Base-by-base conservation (phyloP, 2,888 invertebrate genomes). In the Drosophila siamana region DNA sequence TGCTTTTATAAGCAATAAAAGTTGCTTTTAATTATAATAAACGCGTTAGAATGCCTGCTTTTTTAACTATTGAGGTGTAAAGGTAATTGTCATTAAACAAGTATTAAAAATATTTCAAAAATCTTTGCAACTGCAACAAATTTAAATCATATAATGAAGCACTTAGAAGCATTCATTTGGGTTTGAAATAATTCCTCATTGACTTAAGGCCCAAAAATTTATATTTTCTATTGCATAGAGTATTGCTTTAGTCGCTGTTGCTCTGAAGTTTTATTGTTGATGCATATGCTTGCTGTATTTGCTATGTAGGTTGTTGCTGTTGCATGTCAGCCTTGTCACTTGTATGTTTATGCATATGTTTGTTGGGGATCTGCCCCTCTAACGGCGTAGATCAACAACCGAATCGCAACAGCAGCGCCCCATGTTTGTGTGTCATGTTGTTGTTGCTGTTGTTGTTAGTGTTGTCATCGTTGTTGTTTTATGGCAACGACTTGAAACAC, bases 401-500 rank as follows among this genome's bases (percentile, higher is more conserved):
- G 33, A 70, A 74, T 59, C 56, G 69, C 68, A 69, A 19, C 19
- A 26, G 41, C 33, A 38, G 26, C 38, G 19, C 24, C 24, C 24
- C 47, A 60, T 43, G 33, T 44, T 22, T 54, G 19, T 61, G 36
- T 30, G 30, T n/a, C 44, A 38, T 46, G 40, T 52, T 41, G 28
- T 36, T 36, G 33, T 15, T 54, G 33, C 26, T 24, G 26, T 51
- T 43, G 59, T 62, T 75, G 44, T 41, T 75, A 2, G 9, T 33
- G 33, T 33, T 33, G 33, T 33, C 33, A n/a, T 5, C 33, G 43
- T 56, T 74, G 47, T 81, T 75, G 71, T 84, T 87, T 85, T 81
- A 85, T 83, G 71, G 85, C 61, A 85, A 78, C 78, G 65, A 87
- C 88, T 72, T 75, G 73, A 52, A 78, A 70, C 74, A 80, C 69